Conservation (phyloP, 1,140 invertebrate species). For the Meloidogyne hapla region DNA sequence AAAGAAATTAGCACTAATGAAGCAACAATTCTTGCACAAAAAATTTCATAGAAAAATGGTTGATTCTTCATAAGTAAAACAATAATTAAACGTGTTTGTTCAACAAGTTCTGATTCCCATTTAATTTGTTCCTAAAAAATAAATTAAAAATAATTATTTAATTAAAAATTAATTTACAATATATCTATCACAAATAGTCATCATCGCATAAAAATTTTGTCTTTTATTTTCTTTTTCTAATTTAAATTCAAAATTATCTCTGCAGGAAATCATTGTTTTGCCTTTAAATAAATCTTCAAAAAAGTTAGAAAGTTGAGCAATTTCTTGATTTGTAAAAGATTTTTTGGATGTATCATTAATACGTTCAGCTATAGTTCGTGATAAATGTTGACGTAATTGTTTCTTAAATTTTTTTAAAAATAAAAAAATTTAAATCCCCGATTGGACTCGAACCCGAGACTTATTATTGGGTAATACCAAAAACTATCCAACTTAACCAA, state of each 20-base stretch:
- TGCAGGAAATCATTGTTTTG: neutral
- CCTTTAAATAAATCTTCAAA: constrained; percentile 7
- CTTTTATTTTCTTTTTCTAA: constrained; percentile 9
- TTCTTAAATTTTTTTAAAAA: constrained; percentile 9
- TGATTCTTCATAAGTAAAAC: neutral
- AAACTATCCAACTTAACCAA: too few species aligned
- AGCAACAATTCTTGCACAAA: constrained; percentile 23
- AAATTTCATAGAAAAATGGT: constrained; percentile 15
- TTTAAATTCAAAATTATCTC: constrained; percentile 4
- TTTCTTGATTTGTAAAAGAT: neutral
- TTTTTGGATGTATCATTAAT: constrained; percentile 23
- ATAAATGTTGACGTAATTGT: constrained; percentile 18
- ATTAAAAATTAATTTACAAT: neutral
- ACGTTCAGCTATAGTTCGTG: constrained; percentile 13
- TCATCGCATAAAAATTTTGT: constrained; percentile 17
- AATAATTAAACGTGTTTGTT: constrained; percentile 15
- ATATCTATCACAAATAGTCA: constrained; percentile 26
- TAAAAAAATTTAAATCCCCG: neutral
- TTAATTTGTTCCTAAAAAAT: constrained; percentile 20
- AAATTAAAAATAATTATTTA: neutral
- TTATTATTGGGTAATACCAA: neutral
- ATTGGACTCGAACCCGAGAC: neutral
- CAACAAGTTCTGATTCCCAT: constrained; percentile 22
- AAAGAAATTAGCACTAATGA: constrained; percentile 10
- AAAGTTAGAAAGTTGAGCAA: constrained; percentile 8